phyloP scores from a whole-genome alignment of 1,140 invertebrate species.

The Hycleus phaleratus region DNA sequence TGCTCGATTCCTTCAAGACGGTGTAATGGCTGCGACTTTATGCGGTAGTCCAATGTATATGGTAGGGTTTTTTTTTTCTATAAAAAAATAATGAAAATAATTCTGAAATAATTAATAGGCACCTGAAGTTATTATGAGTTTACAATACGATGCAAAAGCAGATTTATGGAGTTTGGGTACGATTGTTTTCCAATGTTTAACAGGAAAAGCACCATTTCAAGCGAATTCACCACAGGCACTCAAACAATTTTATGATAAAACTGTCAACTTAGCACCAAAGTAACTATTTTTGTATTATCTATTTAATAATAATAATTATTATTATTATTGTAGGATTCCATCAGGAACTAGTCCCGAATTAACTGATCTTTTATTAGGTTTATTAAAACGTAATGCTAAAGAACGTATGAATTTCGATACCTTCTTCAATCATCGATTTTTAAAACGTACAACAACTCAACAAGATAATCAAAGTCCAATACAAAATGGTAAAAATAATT shows the following conservation, averaged over 20 bases:
- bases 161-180: conserved; percentile 99
- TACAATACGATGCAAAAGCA: conserved; percentile 98
- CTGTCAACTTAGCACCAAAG: conserved; percentile 91
- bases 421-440: conserved; percentile 89
- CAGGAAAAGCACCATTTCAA: conserved; percentile 96
- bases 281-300: conserved; percentile 45
- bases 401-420: conserved; percentile 94
- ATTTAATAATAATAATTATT: conserved; percentile 5
- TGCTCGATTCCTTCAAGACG: conserved; percentile 95
- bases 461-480: conserved; percentile 35
- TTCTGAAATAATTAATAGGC: conserved; percentile 51
- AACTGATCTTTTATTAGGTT: conserved; percentile 74
- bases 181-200: conserved; percentile 97
- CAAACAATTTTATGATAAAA: conserved; percentile 96
- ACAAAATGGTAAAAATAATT: conserved; percentile 25
- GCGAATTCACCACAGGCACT: conserved; percentile 97
- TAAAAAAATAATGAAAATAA: too few relatives aligned
- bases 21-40: conserved; percentile 97
- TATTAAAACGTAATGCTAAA: conserved; percentile 86
- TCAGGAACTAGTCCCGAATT: conserved; percentile 83
- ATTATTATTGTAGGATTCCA: conserved; percentile 66
- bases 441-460: conserved; percentile 56
- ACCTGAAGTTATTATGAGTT: conserved; percentile 98
- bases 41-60: conserved; percentile 99
- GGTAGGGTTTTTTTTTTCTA: conserved; percentile 46